These are phyloP conservation scores for Burhinus bistriatus DNA, from an alignment of 2,113 vertebrate species.

Conservation along the genomic window DNA sequence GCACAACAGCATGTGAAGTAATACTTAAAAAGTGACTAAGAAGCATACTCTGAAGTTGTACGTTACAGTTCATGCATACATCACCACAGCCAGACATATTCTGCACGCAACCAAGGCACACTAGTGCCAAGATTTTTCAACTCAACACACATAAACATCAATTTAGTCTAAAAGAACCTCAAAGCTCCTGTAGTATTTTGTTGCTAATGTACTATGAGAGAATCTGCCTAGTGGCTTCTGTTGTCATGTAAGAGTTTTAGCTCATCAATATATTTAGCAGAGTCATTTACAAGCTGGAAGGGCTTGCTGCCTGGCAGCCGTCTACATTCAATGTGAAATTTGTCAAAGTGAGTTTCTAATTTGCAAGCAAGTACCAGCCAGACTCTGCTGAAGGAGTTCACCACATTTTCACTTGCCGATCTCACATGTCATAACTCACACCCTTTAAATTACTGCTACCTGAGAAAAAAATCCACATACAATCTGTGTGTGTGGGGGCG, in stretches of 20 bases:
- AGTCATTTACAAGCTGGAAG: neutral
- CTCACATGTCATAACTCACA: neutral
- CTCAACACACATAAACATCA: accelerated
- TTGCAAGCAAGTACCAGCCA: neutral
- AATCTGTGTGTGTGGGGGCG: neutral
- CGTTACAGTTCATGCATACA: neutral
- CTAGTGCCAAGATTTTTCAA: neutral
- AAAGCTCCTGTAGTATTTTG: neutral
- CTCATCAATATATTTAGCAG: neutral
- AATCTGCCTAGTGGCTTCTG: neutral
- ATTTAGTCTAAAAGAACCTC: neutral
- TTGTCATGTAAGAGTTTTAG: neutral
- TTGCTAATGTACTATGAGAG: neutral
- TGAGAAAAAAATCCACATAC: neutral
- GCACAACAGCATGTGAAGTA: accelerated
- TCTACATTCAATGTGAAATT: neutral
- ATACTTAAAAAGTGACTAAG: neutral
- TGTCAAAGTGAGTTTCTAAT: neutral
- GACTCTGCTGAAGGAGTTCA: neutral
- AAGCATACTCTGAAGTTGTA: neutral
- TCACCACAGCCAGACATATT: neutral
- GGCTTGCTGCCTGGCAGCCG: neutral
- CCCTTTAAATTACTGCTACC: neutral
- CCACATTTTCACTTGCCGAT: neutral
- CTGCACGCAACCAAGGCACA: neutral